Percentiles rank a stretch among this genome's conserved stretches.
phyloP scores from a whole-genome alignment of 2,888 invertebrate species.

The Ditula angustiorana region DNA sequence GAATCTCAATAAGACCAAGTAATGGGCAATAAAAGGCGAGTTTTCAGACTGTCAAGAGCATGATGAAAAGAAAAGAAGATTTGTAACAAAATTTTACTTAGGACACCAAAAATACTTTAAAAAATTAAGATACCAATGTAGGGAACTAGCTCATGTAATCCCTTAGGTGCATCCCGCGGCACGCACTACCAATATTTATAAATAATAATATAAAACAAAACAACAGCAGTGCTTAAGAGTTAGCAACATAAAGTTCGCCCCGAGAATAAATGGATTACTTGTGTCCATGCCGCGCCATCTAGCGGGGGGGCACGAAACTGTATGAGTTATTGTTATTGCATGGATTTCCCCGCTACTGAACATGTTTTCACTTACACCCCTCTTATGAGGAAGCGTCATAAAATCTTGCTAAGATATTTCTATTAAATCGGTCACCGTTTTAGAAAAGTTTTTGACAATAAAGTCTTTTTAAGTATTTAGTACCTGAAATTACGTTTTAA shows the following conservation, averaged over 20 bases:
- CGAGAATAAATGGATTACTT: conserved; percentile 85
- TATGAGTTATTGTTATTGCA: conserved; percentile 84
- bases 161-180: conserved; percentile 54
- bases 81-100: too few relatives aligned
- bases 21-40: too few relatives aligned
- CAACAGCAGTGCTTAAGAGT: conserved; percentile 74
- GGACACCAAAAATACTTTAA: background rate
- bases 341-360: conserved; percentile 80
- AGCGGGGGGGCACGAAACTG: conserved; percentile 76
- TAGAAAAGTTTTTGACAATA: conserved; percentile 50
- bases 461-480: background rate
- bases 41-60: too few relatives aligned
- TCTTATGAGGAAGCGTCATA: conserved; percentile 74
- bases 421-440: conserved; percentile 73
- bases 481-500: background rate
- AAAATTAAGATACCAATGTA: conserved; percentile 25
- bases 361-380: conserved; percentile 83
- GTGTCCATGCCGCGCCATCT: conserved; percentile 81
- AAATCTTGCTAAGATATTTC: conserved; percentile 76
- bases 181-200: conserved; percentile 75
- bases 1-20: too few relatives aligned
- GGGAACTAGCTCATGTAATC: conserved; percentile 59
- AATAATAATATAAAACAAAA: conserved; percentile 83
- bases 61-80: too few relatives aligned
- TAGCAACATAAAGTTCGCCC: conserved; percentile 82